Base-by-base conservation (phyloP, 2,888 invertebrate genomes). In the Acronicta leporina region DNA sequence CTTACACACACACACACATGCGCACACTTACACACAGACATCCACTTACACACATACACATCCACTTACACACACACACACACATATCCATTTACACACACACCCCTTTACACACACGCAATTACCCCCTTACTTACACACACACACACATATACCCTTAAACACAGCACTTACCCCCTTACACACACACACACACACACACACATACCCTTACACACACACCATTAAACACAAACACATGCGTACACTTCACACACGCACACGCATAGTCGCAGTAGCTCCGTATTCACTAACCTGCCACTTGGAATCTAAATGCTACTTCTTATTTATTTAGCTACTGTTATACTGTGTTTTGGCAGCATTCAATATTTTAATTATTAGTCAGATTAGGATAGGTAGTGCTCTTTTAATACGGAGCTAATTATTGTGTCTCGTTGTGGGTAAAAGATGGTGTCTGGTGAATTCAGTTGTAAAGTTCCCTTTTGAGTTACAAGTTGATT, bases 1-100 rank as follows among this genome's bases (percentile, higher is more conserved):
- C 35, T 30, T 49, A 14, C 40, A 20, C 9, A n/a, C 10, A 11
- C 7, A 15, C 2, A 30, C 25, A 92, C 88, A 92, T 92, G 86
- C 75, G 10, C 43, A 30, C 54, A 4, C 8, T n/a, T n/a, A n/a
- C n/a, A n/a, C n/a, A n/a, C n/a, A n/a, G n/a, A n/a, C n/a, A n/a
- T n/a, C n/a, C n/a, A n/a, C n/a, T n/a, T n/a, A 40, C 35, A 38
- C 52, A 14, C 40, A 20, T 6, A n/a, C 10, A 11, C 7, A 15
- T 0, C 16, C 25, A 20, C 20, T 2, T n/a, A 30, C 54, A 4
- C 8, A 40, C 35, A 38, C 52, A 14, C 40, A 20, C 9, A n/a
- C 10, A 11, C 7, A 15, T 0, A 30, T 15, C 2, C 20, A 4
- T n/a, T n/a, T n/a, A 4, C 8, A 40, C 35, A 38, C 52, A 14